Evolutionary conservation across 1,140 invertebrate species (phyloP), one percentile per base, ranked within the genome.

Genomic region (Caenorhabditis tropicalis): DNA sequence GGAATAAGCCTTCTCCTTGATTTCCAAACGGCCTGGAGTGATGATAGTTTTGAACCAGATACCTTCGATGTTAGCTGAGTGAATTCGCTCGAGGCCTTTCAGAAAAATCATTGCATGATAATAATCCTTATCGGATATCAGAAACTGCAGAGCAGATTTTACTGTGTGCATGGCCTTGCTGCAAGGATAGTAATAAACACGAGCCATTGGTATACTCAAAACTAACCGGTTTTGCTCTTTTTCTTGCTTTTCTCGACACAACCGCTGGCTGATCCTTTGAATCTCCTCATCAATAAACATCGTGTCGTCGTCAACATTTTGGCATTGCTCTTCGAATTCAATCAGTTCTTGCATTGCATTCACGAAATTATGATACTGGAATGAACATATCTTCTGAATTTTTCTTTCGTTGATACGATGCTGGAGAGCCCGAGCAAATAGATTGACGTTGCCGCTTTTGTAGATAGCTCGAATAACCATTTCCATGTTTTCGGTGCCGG

Each of bases 21-120:
- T 99, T 88, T 95, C 94, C 90, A 97, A 94, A 80, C 97, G 92
- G 27, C 98, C 93, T 89, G 94, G 94, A 53, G 91, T 95, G 84
- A 98, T 95, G 86, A 94, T 95, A 80, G 95, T 94, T 19, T 94
- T 94, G 92, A 99, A 99, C 99, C 88, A 96, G 94, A 91, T 98
- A 98, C 85, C 96, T 95, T 29, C 95, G 95, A 4, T 99, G 84
- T 95, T 94, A 4, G 96, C 95, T 21, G 99, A 92, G 92, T 98
- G 94, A 56, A 95, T 94, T 91, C 96, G 95, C 91, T 99, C 98
- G 21, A 99, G 91, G 86, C 98, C 96, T 91, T 99, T 97, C 7
- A 99, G 91, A 0, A 97, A 98, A 91, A 99, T 99, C 48, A 99
- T 91, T 0, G 98, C 98, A 85, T 96, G 97, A 92, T 99, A 99